Base-by-base conservation (phyloP, 2,113 vertebrate genomes). In the Actenoides hombroni region DNA sequence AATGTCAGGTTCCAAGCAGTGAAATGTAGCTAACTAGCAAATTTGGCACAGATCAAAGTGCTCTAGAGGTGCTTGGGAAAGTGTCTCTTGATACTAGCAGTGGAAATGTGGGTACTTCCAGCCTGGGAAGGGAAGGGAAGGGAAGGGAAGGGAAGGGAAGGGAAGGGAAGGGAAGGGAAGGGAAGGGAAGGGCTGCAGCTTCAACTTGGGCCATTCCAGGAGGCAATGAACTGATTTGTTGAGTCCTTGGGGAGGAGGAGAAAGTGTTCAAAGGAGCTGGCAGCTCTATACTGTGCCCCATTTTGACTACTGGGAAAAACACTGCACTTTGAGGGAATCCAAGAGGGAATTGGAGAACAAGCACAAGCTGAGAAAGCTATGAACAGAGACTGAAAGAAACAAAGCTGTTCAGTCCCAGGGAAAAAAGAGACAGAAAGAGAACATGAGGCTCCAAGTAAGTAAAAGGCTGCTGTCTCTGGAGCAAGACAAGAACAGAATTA, bases 391-490 rank as follows among this genome's bases (percentile, higher is more conserved):
- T 24, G 35, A 71, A 82, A 73, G 33, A 56, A 57, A 54, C 61
- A 68, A 26, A 74, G 42, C 56, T 86, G 15, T 33, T 83, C 23
- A 39, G 46, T 88, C n/a, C 56, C 11, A 23, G 39, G 15, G 13
- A 51, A 74, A 94, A 92, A 81, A 46, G 26, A 84, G 31, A 88
- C 21, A 49, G 46, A 86, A 92, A 74, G 31, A 88, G 69, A 91
- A 82, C 31, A 48, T 16, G 16, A 86, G 35, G 35, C 64, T 84
- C 57, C 77, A 84, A 59, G 33, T 86, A 63, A 92, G 44, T 57
- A 87, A 51, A 86, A 91, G 18, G 11, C 29, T 48, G 48, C 48
- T 82, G 35, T 20, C 65, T 87, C 53, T 73, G 29, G 29, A 91
- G 74, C 53, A 92, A 87, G 53, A 86, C 29, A 75, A 79, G 21